phyloP scores from a whole-genome alignment of 2,888 invertebrate species.

The Hirtodrosophila alboralis region DNA sequence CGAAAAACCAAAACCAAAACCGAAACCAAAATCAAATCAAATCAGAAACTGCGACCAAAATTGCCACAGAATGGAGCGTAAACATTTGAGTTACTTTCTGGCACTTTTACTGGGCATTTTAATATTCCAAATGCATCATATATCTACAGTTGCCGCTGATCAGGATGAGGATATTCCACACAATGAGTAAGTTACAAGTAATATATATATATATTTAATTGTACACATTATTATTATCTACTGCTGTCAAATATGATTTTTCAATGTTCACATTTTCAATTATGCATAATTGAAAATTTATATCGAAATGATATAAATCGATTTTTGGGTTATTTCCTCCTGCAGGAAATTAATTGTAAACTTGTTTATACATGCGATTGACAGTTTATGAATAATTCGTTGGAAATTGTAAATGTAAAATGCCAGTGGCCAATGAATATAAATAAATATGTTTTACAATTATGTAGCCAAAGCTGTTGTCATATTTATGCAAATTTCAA shows the following conservation, averaged over 20 bases:
- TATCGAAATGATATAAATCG: slow-evolving; percentile 32
- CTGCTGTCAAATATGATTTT: slow-evolving; percentile 2
- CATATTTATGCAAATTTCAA: slow-evolving; percentile 43
- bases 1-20: slow-evolving; percentile 18
- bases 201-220: slow-evolving; percentile 83
- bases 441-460: slow-evolving; percentile 7
- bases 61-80: slow-evolving; percentile 72
- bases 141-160: slow-evolving; percentile 84
- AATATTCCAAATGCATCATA: slow-evolving; percentile 72
- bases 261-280: slow-evolving; percentile 40
- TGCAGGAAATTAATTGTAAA: slow-evolving; percentile 70
- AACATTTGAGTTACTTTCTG: slow-evolving; percentile 74
- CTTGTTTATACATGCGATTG: slow-evolving; percentile 44
- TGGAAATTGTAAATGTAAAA: slow-evolving; percentile 18
- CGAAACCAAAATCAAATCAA: slow-evolving; percentile 10
- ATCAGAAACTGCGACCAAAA: slow-evolving; percentile 9
- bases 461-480: slow-evolving; percentile 6
- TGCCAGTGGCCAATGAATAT: slow-evolving; percentile 16
- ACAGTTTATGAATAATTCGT: slow-evolving; percentile 28
- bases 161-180: slow-evolving; percentile 96
- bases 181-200: slow-evolving; percentile 95
- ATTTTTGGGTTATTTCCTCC: slow-evolving; percentile 49
- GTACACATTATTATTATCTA: slow-evolving; percentile 11
- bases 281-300: slow-evolving; percentile 49
- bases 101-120: slow-evolving; percentile 79